Base-by-base conservation (phyloP, 2,113 vertebrate genomes). In the Noctilio leporinus region DNA sequence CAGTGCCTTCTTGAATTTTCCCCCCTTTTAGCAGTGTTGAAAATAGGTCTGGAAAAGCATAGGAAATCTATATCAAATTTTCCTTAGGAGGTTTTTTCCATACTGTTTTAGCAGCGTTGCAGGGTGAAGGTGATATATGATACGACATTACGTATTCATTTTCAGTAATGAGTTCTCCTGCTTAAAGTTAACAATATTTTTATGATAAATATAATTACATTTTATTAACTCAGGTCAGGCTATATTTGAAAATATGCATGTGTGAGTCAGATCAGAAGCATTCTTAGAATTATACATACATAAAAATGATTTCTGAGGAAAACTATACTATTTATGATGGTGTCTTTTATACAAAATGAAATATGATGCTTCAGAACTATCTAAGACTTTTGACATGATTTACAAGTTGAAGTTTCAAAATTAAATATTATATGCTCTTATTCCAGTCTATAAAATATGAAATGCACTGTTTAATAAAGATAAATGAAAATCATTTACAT, bases 1-100 rank as follows among this genome's bases (percentile, higher is more conserved):
- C 91, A 93, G 95, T 92, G 91, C 91, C 93, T 96, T 93, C 95
- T 83, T 80, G 95, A 93, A 75, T 49, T 75, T 40, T 57, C 30
- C 70, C 86, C 83, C 97, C 97, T 94, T 96, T 89, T 89, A 97
- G 94, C 64, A 95, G 87, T 76, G 45, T 94, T 96, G 95, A 70
- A 64, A 97, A 53, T 28, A 15, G 76, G 85, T 97, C 91, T 98
- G 93, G 96, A 96, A 97, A 96, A 89, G 77, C 80, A 97, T 86
- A 97, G 78, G 76, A 97, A 97, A 97, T 45, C 90, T 87, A 5
- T 67, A 97, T 72, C 89, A 97, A 95, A 85, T 95, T 92, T 97
- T 96, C 91, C 97, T 97, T 94, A 94, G 67, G 57, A 65, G 83
- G 77, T 72, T 95, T 95, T 45, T 78, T 40, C 75, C 77, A 67